A percentile compares a stretch with the other conserved stretches of the same genome.
Conservation (phyloP, 2,888 invertebrate species). For the Drosophila fulvimacula region DNA sequence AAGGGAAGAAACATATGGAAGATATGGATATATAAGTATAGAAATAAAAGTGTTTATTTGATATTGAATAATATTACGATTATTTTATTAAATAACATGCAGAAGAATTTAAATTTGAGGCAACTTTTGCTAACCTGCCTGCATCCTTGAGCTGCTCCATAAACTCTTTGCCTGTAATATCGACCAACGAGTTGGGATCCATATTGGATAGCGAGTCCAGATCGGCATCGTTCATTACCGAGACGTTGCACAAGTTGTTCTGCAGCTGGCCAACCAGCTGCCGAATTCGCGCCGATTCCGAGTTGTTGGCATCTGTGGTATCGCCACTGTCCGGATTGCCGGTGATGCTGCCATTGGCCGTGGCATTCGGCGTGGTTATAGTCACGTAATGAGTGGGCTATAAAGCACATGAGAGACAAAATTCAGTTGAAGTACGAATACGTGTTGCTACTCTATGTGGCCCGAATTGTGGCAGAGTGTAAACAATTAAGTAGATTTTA, state of each 20-base stretch:
- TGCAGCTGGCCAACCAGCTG: conserved; percentile 91
- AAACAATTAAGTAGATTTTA: conserved; percentile 19
- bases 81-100: too few relatives aligned
- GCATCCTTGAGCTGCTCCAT: conserved; percentile 88
- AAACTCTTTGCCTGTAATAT: conserved; percentile 92
- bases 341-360: conserved; percentile 68
- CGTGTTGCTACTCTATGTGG: conserved; percentile 13
- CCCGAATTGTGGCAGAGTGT: background rate
- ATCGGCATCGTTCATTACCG: conserved; percentile 92
- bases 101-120: background rate
- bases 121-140: conserved; percentile 87
- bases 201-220: conserved; percentile 94
- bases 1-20: background rate
- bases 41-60: too few relatives aligned
- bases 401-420: conserved; percentile 36
- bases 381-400: conserved; percentile 85
- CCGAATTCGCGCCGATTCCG: conserved; percentile 87
- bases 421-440: conserved; percentile 14
- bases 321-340: conserved; percentile 67
- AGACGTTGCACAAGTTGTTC: conserved; percentile 93
- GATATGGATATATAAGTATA: background rate
- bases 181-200: conserved; percentile 94
- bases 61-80: too few relatives aligned
- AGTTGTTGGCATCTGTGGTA: conserved; percentile 82
- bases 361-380: conserved; percentile 86